Conservation (phyloP, 2,113 vertebrate species). For the Platichthys flesus region DNA sequence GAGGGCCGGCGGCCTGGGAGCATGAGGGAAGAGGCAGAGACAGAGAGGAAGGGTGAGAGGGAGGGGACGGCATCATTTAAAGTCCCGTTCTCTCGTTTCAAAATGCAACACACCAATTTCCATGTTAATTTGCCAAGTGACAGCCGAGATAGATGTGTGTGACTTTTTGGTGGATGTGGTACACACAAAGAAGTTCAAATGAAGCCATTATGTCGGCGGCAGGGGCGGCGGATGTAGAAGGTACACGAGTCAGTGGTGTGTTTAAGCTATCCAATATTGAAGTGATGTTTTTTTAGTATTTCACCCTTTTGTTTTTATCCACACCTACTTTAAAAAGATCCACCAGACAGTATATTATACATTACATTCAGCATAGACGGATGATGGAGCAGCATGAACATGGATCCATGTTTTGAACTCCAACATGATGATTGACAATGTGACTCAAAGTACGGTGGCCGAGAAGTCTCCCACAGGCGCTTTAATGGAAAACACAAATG, state of each 20-base stretch:
- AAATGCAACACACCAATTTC: constrained; percentile 80
- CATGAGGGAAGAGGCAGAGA: background rate
- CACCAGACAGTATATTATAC: background rate
- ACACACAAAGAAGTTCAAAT: constrained; percentile 58
- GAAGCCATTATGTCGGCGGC: constrained; percentile 49
- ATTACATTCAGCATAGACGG: background rate
- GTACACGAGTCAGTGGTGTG: constrained; percentile 21
- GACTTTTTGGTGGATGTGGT: constrained; percentile 68
- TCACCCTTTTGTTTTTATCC: background rate
- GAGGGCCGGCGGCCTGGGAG: constrained; percentile 42
- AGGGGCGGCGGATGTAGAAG: constrained; percentile 1
- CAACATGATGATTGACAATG: no score
- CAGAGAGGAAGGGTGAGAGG: constrained; percentile 43
- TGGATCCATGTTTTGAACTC: no score
- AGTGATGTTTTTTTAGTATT: background rate
- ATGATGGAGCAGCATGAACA: no score
- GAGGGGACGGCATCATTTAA: constrained; percentile 43
- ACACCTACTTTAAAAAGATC: background rate
- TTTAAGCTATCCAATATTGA: constrained; percentile 4
- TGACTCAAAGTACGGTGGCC: no score
- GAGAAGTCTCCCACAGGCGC: no score
- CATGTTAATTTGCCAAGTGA: constrained; percentile 79
- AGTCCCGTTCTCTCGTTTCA: constrained; percentile 30
- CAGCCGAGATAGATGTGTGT: constrained; percentile 78
- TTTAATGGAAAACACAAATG: no score